Conservation (phyloP, 2,113 vertebrate species). For the Saguinus midas region DNA sequence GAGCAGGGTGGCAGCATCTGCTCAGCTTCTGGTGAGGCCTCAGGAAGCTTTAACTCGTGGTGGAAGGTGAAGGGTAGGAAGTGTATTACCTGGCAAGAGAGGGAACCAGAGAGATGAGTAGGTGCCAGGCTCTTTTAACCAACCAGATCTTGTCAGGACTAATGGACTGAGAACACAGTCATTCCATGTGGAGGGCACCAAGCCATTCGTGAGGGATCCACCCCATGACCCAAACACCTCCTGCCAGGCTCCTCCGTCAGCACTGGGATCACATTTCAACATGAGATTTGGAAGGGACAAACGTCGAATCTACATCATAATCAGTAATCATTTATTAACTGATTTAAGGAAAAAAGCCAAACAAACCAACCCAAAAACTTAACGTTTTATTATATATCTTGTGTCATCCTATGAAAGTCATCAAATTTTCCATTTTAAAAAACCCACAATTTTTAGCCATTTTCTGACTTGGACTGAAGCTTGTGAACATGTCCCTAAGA, state of each 20-base stretch:
- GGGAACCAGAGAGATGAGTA: not conserved
- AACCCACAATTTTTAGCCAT: not conserved
- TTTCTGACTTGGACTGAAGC: not conserved
- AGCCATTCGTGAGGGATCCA: not conserved
- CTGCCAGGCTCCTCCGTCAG: not conserved
- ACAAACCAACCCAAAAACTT: not conserved
- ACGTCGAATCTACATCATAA: not conserved
- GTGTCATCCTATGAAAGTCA: not conserved
- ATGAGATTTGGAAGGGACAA: not conserved
- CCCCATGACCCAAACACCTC: not conserved
- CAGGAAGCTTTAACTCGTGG: not conserved
- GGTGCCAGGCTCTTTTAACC: not conserved
- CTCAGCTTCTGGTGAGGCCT: not conserved
- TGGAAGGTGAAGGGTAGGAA: not conserved
- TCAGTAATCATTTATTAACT: not conserved
- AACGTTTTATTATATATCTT: too few species aligned
- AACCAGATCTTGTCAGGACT: not conserved
- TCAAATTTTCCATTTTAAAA: not conserved
- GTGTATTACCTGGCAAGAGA: not conserved
- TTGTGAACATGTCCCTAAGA: not conserved
- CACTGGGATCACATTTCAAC: not conserved
- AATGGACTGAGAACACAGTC: not conserved
- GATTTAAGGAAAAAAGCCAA: not conserved
- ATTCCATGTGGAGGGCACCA: not conserved
- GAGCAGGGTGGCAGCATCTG: not conserved